Percentiles rank a stretch among this genome's conserved stretches.
Conservation (phyloP, 1,140 invertebrate genomes). For the Drosophila chauvacae region DNA sequence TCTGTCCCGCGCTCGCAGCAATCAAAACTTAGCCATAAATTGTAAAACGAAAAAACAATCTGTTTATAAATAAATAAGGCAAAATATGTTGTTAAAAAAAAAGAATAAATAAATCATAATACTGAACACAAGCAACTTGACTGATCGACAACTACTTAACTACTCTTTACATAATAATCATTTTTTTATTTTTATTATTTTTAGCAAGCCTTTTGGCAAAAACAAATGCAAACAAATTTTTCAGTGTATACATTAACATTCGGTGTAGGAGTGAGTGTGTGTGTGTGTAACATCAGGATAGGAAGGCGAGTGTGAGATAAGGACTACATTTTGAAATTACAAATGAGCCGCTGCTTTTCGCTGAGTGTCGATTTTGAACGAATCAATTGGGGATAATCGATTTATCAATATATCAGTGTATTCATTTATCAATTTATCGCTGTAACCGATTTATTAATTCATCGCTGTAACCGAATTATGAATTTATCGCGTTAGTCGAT, state of each 20-base stretch:
- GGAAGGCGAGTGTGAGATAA: conserved; percentile 1
- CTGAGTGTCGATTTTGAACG: conserved; percentile 16
- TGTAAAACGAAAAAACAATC: conserved; percentile 46
- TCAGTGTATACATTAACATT: conserved; percentile 21
- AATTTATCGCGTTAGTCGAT: neutral
- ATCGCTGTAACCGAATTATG: neutral
- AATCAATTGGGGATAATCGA: neutral
- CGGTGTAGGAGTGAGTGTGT: conserved; percentile 3
- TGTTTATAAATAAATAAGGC: conserved; percentile 47
- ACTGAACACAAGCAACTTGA: conserved; percentile 74
- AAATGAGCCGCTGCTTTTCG: conserved; percentile 37
- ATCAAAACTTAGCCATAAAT: conserved; percentile 19
- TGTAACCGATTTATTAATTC: too few relatives aligned
- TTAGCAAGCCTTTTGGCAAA: conserved; percentile 35
- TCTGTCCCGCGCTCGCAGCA: conserved; percentile 52
- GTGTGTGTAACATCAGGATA: neutral
- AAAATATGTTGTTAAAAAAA: conserved; percentile 47
- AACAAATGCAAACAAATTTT: conserved; percentile 53
- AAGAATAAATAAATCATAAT: conserved; percentile 65
- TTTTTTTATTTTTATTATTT: conserved; percentile 37
- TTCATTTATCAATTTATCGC: neutral
- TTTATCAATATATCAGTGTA: neutral
- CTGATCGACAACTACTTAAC: conserved; percentile 31
- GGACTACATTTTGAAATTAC: conserved; percentile 53
- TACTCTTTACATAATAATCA: conserved; percentile 26